These are phyloP conservation scores for Diploptera punctata DNA, from an alignment of 2,888 invertebrate species.

Conservation along the genomic window DNA sequence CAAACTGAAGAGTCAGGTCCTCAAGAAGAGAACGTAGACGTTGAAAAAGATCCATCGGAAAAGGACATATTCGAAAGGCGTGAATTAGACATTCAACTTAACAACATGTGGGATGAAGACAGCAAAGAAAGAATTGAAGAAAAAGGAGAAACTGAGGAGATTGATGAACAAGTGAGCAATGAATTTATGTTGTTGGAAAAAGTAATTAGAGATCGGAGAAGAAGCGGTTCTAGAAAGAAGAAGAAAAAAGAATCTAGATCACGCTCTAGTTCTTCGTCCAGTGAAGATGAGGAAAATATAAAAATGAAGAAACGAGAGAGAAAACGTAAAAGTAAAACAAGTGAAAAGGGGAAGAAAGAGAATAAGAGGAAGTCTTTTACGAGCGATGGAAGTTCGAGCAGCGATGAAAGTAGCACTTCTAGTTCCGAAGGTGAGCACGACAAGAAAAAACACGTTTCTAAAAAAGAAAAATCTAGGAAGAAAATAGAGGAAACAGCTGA, in stretches of 20 bases:
- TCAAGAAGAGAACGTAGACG: background rate
- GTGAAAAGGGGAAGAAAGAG: background rate
- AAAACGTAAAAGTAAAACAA: background rate
- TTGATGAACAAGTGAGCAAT: background rate
- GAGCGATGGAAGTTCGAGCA: slow-evolving; percentile 35
- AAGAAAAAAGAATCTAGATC: background rate
- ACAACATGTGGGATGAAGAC: slow-evolving; percentile 20
- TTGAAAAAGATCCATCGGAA: background rate
- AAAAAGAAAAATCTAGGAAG: slow-evolving; percentile 19
- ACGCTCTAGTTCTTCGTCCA: background rate
- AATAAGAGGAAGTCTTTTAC: background rate
- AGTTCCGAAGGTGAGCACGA: slow-evolving; percentile 34
- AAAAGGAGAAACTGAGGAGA: too few relatives aligned
- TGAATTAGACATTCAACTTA: background rate
- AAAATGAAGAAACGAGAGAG: slow-evolving; percentile 7
- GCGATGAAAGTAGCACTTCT: slow-evolving; percentile 37
- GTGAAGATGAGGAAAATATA: background rate
- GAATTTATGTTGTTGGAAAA: slow-evolving; percentile 7
- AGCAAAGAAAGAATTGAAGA: slow-evolving; percentile 4
- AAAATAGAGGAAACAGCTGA: slow-evolving; percentile 21
- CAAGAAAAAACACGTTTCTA: slow-evolving; percentile 28
- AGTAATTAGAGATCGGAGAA: slow-evolving; percentile 10
- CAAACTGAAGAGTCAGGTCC: background rate
- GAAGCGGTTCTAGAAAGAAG: background rate
- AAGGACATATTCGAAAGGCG: background rate